Percentiles rank a stretch among this genome's conserved stretches.
These are phyloP conservation scores for Aleiodes alternator DNA, from an alignment of 2,888 invertebrate genomes.

Conservation along the genomic window DNA sequence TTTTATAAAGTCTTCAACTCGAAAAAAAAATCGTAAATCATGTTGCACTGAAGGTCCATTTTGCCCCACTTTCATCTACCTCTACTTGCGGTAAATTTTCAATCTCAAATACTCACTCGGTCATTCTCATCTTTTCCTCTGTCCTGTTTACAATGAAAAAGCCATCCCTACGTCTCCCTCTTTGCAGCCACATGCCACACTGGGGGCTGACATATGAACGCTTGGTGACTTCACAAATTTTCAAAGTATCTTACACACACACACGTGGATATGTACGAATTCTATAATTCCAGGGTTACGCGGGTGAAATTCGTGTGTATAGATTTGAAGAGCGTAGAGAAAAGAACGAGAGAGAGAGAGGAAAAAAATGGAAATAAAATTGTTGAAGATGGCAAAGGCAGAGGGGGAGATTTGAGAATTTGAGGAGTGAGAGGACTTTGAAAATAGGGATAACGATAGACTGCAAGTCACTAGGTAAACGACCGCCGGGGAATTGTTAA, in stretches of 20 bases:
- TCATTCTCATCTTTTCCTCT: constrained; percentile 47
- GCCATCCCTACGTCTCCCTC: constrained; percentile 39
- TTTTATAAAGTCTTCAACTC: too few relatives aligned
- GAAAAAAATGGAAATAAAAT: constrained; percentile 41
- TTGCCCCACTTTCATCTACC: too few relatives aligned
- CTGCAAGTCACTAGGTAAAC: constrained; percentile 75
- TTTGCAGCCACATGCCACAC: constrained; percentile 50
- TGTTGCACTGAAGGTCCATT: too few relatives aligned
- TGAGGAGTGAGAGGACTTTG: constrained; percentile 45
- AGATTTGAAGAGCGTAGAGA: constrained; percentile 69
- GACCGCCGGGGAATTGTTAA: constrained; percentile 72
- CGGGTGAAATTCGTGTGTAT: constrained; percentile 67
- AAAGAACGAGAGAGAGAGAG: constrained; percentile 41
- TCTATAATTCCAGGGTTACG: constrained; percentile 14
- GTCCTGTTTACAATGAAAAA: constrained; percentile 46
- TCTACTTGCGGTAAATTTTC: constrained; percentile 42
- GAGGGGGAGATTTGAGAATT: constrained; percentile 46
- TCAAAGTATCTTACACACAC: constrained; percentile 69
- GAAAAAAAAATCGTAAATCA: too few relatives aligned
- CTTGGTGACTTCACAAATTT: constrained; percentile 73
- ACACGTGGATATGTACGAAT: background rate
- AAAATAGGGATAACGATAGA: constrained; percentile 68
- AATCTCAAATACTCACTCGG: constrained; percentile 52
- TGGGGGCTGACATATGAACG: constrained; percentile 73
- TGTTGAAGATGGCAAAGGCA: constrained; percentile 31